Conservation (phyloP, 2,113 vertebrate genomes). For the Lanius collurio region DNA sequence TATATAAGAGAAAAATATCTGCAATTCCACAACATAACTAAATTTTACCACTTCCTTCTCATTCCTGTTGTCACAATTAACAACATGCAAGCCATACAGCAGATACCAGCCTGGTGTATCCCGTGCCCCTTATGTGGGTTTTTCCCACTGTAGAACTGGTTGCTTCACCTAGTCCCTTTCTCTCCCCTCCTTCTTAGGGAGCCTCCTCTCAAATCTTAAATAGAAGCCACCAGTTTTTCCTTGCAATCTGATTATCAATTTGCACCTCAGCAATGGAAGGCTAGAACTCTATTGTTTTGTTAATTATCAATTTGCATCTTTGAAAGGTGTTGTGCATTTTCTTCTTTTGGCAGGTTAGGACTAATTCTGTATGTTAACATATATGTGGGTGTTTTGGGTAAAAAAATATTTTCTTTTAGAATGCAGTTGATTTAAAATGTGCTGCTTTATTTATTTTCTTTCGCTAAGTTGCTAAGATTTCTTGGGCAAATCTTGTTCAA, state of each 20-base stretch:
- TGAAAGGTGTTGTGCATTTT: conserved; percentile 78
- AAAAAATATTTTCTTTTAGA: conserved; percentile 19
- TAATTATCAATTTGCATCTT: conserved; percentile 85
- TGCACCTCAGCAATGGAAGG: conserved; percentile 76
- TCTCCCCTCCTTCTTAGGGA: conserved; percentile 48
- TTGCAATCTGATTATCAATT: conserved; percentile 75
- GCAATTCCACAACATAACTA: neutral
- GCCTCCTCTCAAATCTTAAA: conserved; percentile 67
- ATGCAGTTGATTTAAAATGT: conserved; percentile 36
- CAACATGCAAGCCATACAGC: neutral
- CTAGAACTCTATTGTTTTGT: conserved; percentile 79
- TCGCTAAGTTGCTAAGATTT: conserved; percentile 25
- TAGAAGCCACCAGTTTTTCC: conserved; percentile 58
- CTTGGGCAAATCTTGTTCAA: neutral
- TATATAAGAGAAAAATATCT: neutral
- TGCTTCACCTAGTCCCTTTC: neutral
- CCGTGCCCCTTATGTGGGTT: neutral
- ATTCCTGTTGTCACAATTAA: neutral
- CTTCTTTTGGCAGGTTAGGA: conserved; percentile 76
- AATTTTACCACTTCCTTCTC: neutral
- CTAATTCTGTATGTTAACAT: conserved; percentile 75
- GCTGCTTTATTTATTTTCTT: conserved; percentile 3
- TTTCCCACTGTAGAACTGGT: neutral
- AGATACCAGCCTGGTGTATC: neutral
- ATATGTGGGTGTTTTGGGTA: conserved; percentile 15